Evolutionary conservation across 2,797 vertebrate genomes (phyloP).

Genomic region (Emydoidea blandingii): DNA sequence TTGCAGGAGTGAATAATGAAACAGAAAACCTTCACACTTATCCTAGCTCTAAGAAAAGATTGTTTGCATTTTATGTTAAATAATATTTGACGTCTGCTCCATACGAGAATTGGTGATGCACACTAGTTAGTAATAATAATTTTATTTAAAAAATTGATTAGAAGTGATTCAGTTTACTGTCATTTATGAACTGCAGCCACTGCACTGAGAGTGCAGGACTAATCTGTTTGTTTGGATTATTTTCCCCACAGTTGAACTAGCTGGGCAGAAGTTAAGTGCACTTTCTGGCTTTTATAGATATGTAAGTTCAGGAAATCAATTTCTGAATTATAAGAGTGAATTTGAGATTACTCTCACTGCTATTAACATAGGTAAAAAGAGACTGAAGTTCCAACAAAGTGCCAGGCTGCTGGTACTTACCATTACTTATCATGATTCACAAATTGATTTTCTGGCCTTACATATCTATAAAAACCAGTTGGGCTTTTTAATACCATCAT

Average conservation of each 20-base stretch:
- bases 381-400: conserved; percentile 5
- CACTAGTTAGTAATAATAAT: conserved; percentile 13
- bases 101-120: conserved; percentile 6
- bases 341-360: conserved; percentile 2
- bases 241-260: neutral
- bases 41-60: conserved; percentile 7
- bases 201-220: neutral
- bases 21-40: conserved; percentile 37
- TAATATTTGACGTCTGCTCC: neutral
- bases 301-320: conserved; percentile 17
- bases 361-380: conserved; percentile 45
- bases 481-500: conserved; percentile 52
- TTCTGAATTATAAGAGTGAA: conserved; percentile 51
- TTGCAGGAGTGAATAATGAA: conserved; percentile 43
- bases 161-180: conserved; percentile 31
- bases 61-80: conserved; percentile 46
- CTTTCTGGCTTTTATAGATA: conserved; percentile 19
- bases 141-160: conserved; percentile 23
- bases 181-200: conserved; percentile 18
- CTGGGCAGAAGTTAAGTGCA: conserved; percentile 12
- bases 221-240: conserved; percentile 47
- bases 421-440: conserved; percentile 62
- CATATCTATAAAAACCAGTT: conserved; percentile 68
- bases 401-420: conserved; percentile 39
- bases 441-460: conserved; percentile 74